These are phyloP conservation scores for Lepisosteus oculatus DNA, from an alignment of 2,113 vertebrate genomes.

Conservation along the genomic window DNA sequence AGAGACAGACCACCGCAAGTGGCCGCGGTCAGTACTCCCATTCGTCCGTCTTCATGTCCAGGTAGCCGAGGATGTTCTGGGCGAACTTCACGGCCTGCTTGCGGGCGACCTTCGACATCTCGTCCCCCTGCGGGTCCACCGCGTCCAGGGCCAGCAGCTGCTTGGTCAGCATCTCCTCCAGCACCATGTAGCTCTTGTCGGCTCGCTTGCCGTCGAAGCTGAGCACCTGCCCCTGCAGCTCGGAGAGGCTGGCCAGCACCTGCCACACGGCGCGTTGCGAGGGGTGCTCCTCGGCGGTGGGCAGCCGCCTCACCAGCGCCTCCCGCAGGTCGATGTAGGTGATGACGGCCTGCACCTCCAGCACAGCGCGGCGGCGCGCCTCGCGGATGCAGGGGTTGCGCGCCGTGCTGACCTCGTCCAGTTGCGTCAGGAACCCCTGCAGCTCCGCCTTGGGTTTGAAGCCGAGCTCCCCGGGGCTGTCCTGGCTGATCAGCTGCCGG, in stretches of 20 bases:
- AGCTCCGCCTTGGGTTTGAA: constrained; percentile 82
- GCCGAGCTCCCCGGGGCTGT: constrained; percentile 68
- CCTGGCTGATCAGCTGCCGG: constrained; percentile 73
- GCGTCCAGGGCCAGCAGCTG: constrained; percentile 91
- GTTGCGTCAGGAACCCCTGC: constrained; percentile 79
- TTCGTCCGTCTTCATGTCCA: constrained; percentile 96
- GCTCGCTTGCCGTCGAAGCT: constrained; percentile 85
- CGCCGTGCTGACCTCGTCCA: constrained; percentile 87
- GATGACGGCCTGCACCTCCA: constrained; percentile 88
- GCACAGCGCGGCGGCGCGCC: constrained; percentile 85
- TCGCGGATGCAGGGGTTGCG: constrained; percentile 95
- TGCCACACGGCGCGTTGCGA: constrained; percentile 80
- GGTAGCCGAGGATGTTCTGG: constrained; percentile 92
- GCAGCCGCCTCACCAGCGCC: constrained; percentile 69
- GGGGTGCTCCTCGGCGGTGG: constrained; percentile 65
- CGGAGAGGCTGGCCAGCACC: constrained; percentile 79
- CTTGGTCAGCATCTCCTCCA: constrained; percentile 95
- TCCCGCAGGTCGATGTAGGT: constrained; percentile 88
- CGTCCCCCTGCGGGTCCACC: constrained; percentile 87
- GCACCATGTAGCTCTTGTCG: constrained; percentile 89
- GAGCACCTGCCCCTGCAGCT: constrained; percentile 87
- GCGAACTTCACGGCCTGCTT: constrained; percentile 94
- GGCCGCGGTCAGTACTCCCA: constrained; percentile 81
- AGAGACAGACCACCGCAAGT: background rate
- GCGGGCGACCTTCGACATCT: constrained; percentile 79